These are phyloP conservation scores for Artemia franciscana DNA, from an alignment of 1,140 invertebrate genomes.

Conservation along the genomic window DNA sequence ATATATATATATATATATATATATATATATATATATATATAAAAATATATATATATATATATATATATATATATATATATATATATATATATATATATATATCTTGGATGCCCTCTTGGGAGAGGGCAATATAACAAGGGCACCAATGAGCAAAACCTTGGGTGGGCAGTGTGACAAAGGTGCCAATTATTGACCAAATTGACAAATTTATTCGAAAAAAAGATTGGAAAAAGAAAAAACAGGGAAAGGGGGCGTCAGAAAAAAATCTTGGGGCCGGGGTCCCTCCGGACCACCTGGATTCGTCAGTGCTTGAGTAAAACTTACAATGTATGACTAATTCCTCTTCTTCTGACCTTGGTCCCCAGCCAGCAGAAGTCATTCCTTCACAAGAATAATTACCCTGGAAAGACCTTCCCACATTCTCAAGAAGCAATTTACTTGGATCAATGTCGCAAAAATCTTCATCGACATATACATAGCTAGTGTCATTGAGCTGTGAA, in stretches of 20 bases:
- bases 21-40: no score
- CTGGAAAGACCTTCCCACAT: constrained; percentile 55
- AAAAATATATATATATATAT: constrained; percentile 2
- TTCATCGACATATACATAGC: constrained; percentile 9
- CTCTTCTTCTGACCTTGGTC: constrained; percentile 39
- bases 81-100: no score
- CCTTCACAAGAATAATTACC: constrained; percentile 80
- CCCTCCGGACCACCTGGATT: not conserved
- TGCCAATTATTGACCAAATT: no score
- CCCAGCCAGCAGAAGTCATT: constrained; percentile 62
- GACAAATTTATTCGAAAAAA: no score
- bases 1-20: no score
- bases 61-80: constrained; percentile 4
- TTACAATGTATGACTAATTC: constrained; percentile 53
- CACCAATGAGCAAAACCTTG: no score
- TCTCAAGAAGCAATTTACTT: constrained; percentile 50
- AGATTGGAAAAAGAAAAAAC: no score
- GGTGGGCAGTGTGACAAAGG: no score
- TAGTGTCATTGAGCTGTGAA: constrained; percentile 6
- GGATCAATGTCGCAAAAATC: constrained; percentile 56
- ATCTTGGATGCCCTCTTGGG: no score
- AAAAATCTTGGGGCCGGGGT: not conserved
- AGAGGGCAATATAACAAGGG: constrained; percentile 5
- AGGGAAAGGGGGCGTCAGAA: no score
- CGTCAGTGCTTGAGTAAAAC: no score